phyloP scores from a whole-genome alignment of 1,140 invertebrate genomes.

The Bombyx mori region DNA sequence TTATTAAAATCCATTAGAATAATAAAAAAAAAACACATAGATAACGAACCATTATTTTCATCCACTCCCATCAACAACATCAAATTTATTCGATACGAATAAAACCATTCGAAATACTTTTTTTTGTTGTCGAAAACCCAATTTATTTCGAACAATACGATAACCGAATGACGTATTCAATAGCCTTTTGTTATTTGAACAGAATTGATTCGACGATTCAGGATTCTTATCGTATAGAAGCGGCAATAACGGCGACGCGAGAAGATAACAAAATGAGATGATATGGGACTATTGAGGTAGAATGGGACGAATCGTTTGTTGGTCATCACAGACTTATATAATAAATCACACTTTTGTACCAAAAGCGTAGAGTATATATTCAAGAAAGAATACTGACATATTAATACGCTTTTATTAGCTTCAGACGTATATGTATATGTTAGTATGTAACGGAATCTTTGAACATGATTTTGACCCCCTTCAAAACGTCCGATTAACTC shows the following conservation, averaged over 20 bases:
- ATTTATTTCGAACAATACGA: conserved; percentile 23
- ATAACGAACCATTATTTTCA: too few species aligned
- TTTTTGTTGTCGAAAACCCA: conserved; percentile 17
- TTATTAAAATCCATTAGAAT: too few species aligned
- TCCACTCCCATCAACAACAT: not conserved
- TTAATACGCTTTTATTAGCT: too few species aligned
- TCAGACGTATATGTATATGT: too few species aligned
- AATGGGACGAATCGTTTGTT: conserved; percentile 4
- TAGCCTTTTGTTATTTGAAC: conserved; percentile 21
- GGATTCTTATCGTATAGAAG: conserved; percentile 42
- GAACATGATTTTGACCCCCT: too few species aligned
- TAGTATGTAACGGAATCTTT: too few species aligned
- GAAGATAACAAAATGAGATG: not conserved
- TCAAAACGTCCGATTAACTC: too few species aligned
- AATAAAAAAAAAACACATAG: too few species aligned
- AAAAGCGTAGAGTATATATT: too few species aligned
- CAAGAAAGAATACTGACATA: too few species aligned
- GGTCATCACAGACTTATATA: not conserved
- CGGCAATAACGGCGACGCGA: conserved; percentile 25
- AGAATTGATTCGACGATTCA: conserved; percentile 29
- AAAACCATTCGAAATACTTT: conserved; percentile 9
- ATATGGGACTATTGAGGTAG: not conserved
- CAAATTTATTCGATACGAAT: conserved; percentile 1
- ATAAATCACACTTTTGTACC: too few species aligned
- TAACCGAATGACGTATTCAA: conserved; percentile 16